Evolutionary conservation across 2,888 invertebrate genomes (phyloP).

Genomic region (Habroteleia sp.): DNA sequence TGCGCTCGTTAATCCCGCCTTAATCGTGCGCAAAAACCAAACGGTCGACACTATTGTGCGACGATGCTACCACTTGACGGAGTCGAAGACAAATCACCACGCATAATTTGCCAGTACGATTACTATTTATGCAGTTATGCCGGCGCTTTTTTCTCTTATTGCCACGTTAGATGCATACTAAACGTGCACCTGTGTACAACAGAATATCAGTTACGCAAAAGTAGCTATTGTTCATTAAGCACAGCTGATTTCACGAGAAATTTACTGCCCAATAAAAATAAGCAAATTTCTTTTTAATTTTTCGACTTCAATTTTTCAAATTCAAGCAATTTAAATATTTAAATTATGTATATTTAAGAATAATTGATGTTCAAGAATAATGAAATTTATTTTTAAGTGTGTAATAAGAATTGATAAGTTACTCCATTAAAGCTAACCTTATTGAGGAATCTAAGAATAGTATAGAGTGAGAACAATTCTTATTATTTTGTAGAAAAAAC

Average conservation of each 20-base stretch:
- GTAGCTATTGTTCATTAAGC: not conserved
- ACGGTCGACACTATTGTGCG: slow-evolving; percentile 39
- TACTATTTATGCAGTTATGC: slow-evolving; percentile 31
- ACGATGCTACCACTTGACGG: slow-evolving; percentile 31
- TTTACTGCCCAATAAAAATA: too few species aligned
- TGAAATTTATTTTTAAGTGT: too few species aligned
- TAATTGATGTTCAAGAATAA: too few species aligned
- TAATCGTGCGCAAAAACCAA: slow-evolving; percentile 53
- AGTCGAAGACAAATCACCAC: slow-evolving; percentile 42
- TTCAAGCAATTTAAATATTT: too few species aligned
- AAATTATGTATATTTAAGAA: too few species aligned
- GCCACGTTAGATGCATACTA: slow-evolving; percentile 7
- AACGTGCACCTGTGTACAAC: slow-evolving; percentile 1
- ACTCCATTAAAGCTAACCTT: too few species aligned
- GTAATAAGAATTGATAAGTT: too few species aligned
- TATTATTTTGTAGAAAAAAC: too few species aligned
- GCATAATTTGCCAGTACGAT: slow-evolving; percentile 24
- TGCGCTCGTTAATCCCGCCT: slow-evolving; percentile 46
- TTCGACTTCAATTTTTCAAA: too few species aligned
- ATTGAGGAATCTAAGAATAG: too few species aligned
- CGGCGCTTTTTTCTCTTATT: not conserved
- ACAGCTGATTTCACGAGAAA: not conserved
- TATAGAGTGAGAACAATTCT: too few species aligned
- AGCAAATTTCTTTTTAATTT: too few species aligned
- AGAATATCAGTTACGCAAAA: slow-evolving; percentile 5